Evolutionary conservation across 2,113 vertebrate species (phyloP).

Genomic region (Mus musculus): GRCm39 chr12:111266001-111266500

Average conservation of each 20-base stretch:
- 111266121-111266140: neutral
- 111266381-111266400: neutral
- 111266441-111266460: neutral
- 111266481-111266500: neutral
- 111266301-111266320: neutral
- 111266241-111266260: neutral
- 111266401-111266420: too few relatives aligned
- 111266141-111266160: neutral
- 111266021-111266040: constrained; percentile 94
- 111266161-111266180: neutral
- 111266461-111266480: neutral
- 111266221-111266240: neutral
- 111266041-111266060: constrained; percentile 93
- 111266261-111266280: neutral
- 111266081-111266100: constrained; percentile 97
- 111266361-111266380: neutral
- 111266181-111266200: neutral
- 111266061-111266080: constrained; percentile 94
- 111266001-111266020: constrained; percentile 94
- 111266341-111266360: neutral
- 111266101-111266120: constrained; percentile 96
- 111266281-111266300: neutral
- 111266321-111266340: neutral
- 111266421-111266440: rapidly evolving
- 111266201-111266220: neutral